Evolutionary conservation across 2,888 invertebrate genomes (phyloP).

Genomic region (Dichetophora obliterata): DNA sequence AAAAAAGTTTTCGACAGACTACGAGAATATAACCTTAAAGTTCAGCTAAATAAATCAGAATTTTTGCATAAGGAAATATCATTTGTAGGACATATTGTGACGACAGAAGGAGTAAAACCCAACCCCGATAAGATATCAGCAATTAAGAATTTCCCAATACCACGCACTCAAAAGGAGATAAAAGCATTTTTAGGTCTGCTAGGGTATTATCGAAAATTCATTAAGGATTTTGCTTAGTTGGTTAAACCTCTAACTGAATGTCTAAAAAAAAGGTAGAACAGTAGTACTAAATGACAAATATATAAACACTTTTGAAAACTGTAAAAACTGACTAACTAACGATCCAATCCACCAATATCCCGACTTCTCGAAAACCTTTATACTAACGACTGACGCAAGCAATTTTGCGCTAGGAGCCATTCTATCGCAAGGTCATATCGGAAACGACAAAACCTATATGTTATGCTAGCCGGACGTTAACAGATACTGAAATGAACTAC

Average conservation of each 20-base stretch:
- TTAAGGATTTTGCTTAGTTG: background rate
- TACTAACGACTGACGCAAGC: constrained; percentile 25
- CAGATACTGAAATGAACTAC: too few species aligned
- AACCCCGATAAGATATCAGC: constrained; percentile 39
- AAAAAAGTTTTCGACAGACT: background rate
- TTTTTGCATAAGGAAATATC: background rate
- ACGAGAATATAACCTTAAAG: background rate
- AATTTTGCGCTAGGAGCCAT: constrained; percentile 31
- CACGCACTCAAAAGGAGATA: constrained; percentile 39
- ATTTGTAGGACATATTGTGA: constrained; percentile 20
- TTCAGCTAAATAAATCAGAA: background rate
- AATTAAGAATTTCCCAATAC: constrained; percentile 39
- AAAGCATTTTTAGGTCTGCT: background rate
- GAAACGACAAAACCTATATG: constrained; percentile 19
- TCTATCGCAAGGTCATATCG: constrained; percentile 16
- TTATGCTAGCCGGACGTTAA: background rate
- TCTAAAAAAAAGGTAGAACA: background rate
- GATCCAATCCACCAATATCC: background rate
- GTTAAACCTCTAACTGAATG: background rate
- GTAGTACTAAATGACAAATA: background rate
- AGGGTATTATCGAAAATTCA: background rate
- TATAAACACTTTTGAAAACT: background rate
- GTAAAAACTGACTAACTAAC: background rate
- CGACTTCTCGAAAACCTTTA: constrained; percentile 43
- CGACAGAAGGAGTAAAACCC: too few species aligned